Evolutionary conservation across 1,140 invertebrate genomes (phyloP).

Genomic region (Hyphantria cunea): DNA sequence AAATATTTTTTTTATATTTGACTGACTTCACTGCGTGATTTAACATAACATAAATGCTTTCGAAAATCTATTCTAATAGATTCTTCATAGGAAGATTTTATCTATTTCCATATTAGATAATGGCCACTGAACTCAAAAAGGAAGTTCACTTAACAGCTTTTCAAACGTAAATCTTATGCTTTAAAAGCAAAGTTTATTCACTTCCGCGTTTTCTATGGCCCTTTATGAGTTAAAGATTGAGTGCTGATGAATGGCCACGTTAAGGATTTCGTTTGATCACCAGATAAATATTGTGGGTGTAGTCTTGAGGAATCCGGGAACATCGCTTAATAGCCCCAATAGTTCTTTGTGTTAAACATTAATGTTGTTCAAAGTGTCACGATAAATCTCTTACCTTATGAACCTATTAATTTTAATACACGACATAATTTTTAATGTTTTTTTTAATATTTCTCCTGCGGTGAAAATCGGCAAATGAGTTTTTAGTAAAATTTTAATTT

Average conservation of each 20-base stretch:
- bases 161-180: conserved; percentile 13
- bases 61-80: too few species aligned
- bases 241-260: conserved; percentile 56
- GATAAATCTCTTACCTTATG: conserved; percentile 19
- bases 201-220: conserved; percentile 62
- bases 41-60: too few species aligned
- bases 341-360: conserved; percentile 36
- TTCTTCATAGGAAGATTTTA: conserved; percentile 1
- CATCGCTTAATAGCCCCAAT: conserved; percentile 56
- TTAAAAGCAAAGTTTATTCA: conserved; percentile 3
- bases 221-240: conserved; percentile 48
- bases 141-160: conserved; percentile 17
- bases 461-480: conserved; percentile 32
- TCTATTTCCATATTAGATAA: conserved; percentile 14
- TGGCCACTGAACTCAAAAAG: neutral
- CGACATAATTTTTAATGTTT: neutral
- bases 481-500: conserved; percentile 29
- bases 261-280: conserved; percentile 63
- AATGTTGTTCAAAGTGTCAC: conserved; percentile 11
- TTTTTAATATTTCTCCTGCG: conserved; percentile 10
- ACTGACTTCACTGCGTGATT: too few species aligned
- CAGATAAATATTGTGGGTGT: conserved; percentile 65
- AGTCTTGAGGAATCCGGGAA: conserved; percentile 51
- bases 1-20: too few species aligned
- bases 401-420: conserved; percentile 26